A percentile compares a stretch with the other conserved stretches of the same genome.
phyloP scores from a whole-genome alignment of 2,797 vertebrate genomes.

The Orestias chungarensis region DNA sequence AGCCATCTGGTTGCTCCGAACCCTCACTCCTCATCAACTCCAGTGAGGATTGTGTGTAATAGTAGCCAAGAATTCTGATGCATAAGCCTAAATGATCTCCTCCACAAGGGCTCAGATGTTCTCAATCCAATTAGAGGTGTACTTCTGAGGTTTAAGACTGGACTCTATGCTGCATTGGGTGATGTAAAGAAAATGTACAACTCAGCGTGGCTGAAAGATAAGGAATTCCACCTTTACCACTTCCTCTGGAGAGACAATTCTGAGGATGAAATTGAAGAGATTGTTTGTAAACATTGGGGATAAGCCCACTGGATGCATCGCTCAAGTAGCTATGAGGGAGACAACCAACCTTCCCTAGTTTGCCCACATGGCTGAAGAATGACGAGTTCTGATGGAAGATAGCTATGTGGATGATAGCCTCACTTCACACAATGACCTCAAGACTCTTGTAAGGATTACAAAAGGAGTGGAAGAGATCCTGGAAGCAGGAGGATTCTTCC shows the following conservation, averaged over 20 bases:
- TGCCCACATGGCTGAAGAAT: background rate
- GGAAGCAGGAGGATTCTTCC: background rate
- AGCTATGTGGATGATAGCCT: constrained; percentile 26
- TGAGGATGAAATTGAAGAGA: background rate
- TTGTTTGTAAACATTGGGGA: background rate
- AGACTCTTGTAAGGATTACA: background rate
- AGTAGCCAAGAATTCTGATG: background rate
- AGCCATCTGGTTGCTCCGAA: too few species aligned
- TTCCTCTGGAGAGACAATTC: background rate
- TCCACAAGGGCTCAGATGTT: background rate
- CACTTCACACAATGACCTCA: background rate
- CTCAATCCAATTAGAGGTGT: background rate
- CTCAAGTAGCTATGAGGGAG: constrained; percentile 17
- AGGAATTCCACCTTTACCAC: background rate
- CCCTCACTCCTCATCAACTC: background rate
- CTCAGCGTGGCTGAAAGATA: background rate
- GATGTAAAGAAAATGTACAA: background rate
- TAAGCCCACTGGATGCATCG: background rate
- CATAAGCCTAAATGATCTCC: background rate
- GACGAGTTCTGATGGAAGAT: background rate
- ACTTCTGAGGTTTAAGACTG: background rate
- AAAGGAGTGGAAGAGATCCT: background rate
- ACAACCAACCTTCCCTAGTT: background rate
- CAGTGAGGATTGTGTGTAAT: background rate
- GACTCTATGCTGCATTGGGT: background rate